Base-by-base conservation (phyloP, 2,797 vertebrate species). In the Pantherophis alleghaniensis region DNA sequence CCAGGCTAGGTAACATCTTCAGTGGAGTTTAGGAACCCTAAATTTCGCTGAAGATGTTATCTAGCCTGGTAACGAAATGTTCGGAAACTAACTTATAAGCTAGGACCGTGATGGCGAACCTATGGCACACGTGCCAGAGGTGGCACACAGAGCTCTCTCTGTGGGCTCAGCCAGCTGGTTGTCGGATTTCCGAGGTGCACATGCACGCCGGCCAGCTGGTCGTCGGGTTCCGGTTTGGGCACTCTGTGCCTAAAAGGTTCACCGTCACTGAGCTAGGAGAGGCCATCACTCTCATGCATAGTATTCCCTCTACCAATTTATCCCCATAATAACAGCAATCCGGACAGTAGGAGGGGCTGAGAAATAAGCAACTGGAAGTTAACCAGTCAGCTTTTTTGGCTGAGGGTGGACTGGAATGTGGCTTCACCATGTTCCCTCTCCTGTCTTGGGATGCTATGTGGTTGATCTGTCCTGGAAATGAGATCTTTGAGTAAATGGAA, bases 131-230 rank as follows among this genome's bases (percentile, higher is more conserved):
- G 6, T 51, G 47, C 47, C 47, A 51, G 47, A 51, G 47, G 7
- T 51, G 47, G 47, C 47, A 51, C 47, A 51, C 47, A 7, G 47
- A 51, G 47, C 47, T 0, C 47, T 51, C 47, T 51, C 47, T 51
- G 47, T 51, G 47, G 47, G 47, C 47, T 51, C 47, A 51, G 47
- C 1, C 47, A 51, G 47, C 47, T 51, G 47, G 7, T 53, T 10
- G 7, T 53, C 0, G 51, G 1, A 0, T 53, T 53, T 53, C 51
- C 0, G 51, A 10, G 7, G 51, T 2, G 51, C 9, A 0, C 51
- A 53, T 53, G 51, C 9, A 9, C 51, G 9, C 51, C 7, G 51
- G 51, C 7, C 51, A 51, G 51, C 7, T 51, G 1, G 51, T 51
- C 1, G 1, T 51, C 51, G 7, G 51, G 51, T 53, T 53, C 51